Evolutionary conservation across 1,140 invertebrate genomes (phyloP), one percentile per base, ranked within the genome.

Genomic region (Macrocentrus cingulum): DNA sequence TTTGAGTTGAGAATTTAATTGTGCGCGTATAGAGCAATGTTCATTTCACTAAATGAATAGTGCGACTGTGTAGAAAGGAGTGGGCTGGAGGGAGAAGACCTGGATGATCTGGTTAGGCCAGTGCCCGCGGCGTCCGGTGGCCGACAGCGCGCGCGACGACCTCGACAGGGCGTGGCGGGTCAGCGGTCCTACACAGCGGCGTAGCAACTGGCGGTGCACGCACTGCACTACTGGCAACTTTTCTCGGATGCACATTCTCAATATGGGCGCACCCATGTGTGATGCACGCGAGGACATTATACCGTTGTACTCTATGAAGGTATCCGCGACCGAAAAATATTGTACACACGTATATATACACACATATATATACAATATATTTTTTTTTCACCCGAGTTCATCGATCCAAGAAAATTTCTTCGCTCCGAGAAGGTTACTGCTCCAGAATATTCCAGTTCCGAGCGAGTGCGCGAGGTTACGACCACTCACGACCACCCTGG

Each of bases 151-250:
- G 74, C 74, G 66, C 69, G 69, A 74, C 71, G 74, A 75, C 74
- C 75, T 75, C 68, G 66, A 64, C 69, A 74, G 72, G 73, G 75
- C 72, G 76, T 76, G 75, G 74, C 71, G 65, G 74, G 74, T 78
- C 74, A 78, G 72, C 71, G 71, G 67, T 72, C 68, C 71, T 68
- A 52, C 60, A 51, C 52, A 53, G 15, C 22, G 39, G 51, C 39
- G 36, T 53, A 41, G 49, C 3, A 19, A 37, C 32, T n/a, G 15
- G 44, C 44, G 22, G 6, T 2, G 20, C 46, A 49, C 46, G 46
- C 46, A 49, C 41, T 22, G 19, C 44, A 32, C 46, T 32, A n/a
- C 25, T 32, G 11, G 25, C 19, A 6, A 46, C 44, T 42, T 16
- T 42, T 42, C 41, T 42, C 18, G 25, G 18, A 42, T n/a, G 20